Evolutionary conservation across 2,113 vertebrate genomes (phyloP).

Genomic region (Channa maculata): DNA sequence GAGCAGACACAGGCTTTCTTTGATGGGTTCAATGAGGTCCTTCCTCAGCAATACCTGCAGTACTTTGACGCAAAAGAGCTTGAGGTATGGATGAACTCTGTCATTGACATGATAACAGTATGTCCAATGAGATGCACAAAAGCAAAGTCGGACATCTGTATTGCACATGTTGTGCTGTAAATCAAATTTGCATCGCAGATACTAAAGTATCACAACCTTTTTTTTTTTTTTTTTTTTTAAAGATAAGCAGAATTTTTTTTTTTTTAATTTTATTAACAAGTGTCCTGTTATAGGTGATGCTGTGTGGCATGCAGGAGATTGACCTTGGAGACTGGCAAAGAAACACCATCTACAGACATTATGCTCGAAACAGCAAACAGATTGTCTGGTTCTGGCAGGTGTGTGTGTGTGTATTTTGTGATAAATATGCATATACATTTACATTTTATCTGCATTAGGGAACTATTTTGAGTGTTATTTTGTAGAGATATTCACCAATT

Average conservation of each 20-base stretch:
- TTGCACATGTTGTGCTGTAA: too few species aligned
- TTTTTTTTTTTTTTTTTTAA: too few species aligned
- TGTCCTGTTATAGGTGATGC: slow-evolving; percentile 87
- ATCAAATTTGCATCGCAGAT: too few species aligned
- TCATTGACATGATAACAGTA: too few species aligned
- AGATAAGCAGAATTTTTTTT: too few species aligned
- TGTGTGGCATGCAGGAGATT: slow-evolving; percentile 99
- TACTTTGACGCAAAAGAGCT: slow-evolving; percentile 99
- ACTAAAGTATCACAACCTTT: too few species aligned
- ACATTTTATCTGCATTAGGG: too few species aligned
- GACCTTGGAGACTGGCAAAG: slow-evolving; percentile 97
- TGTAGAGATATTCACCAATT: too few species aligned
- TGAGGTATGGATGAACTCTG: slow-evolving; percentile 83
- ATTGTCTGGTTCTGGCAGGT: slow-evolving; percentile 99
- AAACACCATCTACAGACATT: slow-evolving; percentile 96
- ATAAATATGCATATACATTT: too few species aligned
- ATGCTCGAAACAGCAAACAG: slow-evolving; percentile 95
- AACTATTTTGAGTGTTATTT: too few species aligned
- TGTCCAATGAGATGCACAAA: too few species aligned
- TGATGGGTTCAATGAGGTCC: slow-evolving; percentile 98
- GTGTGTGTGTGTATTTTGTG: slow-evolving; percentile 1
- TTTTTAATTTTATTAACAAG: background rate
- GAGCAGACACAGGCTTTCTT: slow-evolving; percentile 98
- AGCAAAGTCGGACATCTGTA: too few species aligned
- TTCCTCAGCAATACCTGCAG: slow-evolving; percentile 97